phyloP scores from a whole-genome alignment of 1,140 invertebrate genomes.

The Eumeta japonica region DNA sequence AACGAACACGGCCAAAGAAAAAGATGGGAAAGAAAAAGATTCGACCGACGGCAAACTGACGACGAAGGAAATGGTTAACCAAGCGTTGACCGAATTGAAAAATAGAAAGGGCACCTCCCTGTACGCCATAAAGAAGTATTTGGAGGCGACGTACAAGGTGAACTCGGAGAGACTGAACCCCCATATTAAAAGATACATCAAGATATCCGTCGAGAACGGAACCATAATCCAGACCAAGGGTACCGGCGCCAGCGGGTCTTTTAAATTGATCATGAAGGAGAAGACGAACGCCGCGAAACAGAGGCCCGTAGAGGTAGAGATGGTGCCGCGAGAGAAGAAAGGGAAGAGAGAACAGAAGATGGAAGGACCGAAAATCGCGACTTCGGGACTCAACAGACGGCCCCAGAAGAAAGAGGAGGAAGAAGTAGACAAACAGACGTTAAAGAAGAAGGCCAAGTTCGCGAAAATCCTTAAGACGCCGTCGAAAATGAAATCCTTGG shows the following conservation, averaged over 20 bases:
- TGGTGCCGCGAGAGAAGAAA: slow-evolving; percentile 5
- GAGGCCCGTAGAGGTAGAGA: slow-evolving; percentile 12
- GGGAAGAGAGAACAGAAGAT: slow-evolving; percentile 13
- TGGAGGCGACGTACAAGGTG: slow-evolving; percentile 27
- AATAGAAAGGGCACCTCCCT: slow-evolving; percentile 35
- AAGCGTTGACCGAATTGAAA: slow-evolving; percentile 29
- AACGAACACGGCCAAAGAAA: slow-evolving; percentile 15
- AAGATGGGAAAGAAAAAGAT: slow-evolving; percentile 15
- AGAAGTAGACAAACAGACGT: slow-evolving; percentile 10
- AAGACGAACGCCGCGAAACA: slow-evolving; percentile 11
- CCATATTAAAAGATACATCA: slow-evolving; percentile 34
- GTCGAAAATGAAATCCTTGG: slow-evolving; percentile 23
- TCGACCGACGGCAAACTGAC: slow-evolving; percentile 25
- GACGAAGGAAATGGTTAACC: slow-evolving; percentile 33
- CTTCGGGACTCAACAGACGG: too few relatives aligned
- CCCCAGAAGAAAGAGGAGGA: slow-evolving; percentile 7
- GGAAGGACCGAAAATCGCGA: slow-evolving; percentile 10
- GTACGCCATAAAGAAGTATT: slow-evolving; percentile 40
- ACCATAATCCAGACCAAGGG: slow-evolving; percentile 33
- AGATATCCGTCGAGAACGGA: slow-evolving; percentile 27
- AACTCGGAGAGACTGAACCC: slow-evolving; percentile 33
- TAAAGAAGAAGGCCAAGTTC: slow-evolving; percentile 12
- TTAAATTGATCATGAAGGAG: slow-evolving; percentile 26
- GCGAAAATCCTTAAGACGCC: slow-evolving; percentile 16
- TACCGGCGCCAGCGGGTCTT: slow-evolving; percentile 35